Evolutionary conservation across 2,888 invertebrate genomes (phyloP).

Genomic region (Hypselothyrea guttata): DNA sequence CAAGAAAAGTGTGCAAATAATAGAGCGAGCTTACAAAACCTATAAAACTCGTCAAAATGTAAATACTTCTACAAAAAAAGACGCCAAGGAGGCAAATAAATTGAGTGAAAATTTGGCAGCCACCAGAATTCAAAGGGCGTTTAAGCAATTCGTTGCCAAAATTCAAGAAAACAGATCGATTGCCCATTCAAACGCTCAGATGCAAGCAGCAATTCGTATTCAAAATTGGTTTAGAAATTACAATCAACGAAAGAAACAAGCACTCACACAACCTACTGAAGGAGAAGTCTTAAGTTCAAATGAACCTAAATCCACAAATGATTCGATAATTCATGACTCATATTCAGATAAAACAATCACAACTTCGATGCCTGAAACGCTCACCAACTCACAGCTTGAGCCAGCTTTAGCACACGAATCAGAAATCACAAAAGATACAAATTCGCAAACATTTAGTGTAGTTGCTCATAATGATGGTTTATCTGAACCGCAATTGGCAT

Average conservation of each 20-base stretch:
- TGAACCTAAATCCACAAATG: too few species aligned
- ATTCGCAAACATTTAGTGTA: slow-evolving; percentile 14
- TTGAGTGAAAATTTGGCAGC: slow-evolving; percentile 33
- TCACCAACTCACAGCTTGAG: slow-evolving; percentile 13
- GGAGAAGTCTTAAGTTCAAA: background rate
- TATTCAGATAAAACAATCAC: background rate
- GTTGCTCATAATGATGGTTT: slow-evolving; percentile 62
- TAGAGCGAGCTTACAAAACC: slow-evolving; percentile 16
- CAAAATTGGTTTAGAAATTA: slow-evolving; percentile 41
- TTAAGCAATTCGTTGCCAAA: slow-evolving; percentile 19
- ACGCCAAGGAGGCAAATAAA: background rate
- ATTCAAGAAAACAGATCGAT: background rate
- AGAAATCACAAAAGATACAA: background rate
- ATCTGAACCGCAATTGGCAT: slow-evolving; percentile 43
- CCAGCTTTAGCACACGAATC: slow-evolving; percentile 7
- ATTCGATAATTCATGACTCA: too few species aligned
- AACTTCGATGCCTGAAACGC: slow-evolving; percentile 4
- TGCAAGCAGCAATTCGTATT: slow-evolving; percentile 40
- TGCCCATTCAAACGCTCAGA: slow-evolving; percentile 9
- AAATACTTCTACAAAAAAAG: background rate
- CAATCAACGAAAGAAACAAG: slow-evolving; percentile 21
- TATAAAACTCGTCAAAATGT: slow-evolving; percentile 1
- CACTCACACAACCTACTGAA: slow-evolving; percentile 14
- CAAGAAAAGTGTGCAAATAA: slow-evolving; percentile 25
- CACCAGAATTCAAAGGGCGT: slow-evolving; percentile 38